Base-by-base conservation (phyloP, 2,888 invertebrate genomes). In the Stenodema calcarata region DNA sequence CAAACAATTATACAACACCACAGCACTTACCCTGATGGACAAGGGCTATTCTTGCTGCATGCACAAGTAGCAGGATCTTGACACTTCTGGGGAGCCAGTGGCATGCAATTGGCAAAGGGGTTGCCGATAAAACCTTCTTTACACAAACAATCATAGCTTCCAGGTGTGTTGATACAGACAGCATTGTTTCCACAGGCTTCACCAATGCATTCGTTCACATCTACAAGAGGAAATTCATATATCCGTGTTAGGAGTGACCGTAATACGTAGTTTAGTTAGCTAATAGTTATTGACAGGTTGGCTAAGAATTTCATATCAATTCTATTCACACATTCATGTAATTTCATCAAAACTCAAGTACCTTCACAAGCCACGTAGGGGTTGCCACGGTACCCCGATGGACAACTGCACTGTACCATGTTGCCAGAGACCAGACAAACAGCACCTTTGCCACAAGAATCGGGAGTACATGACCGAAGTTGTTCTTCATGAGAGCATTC, bases 131-230 rank as follows among this genome's bases (percentile, higher is more conserved):
- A 95, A 79, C 95, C 95, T 88, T 95, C 95, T 90, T 95, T 95
- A 90, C 98, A 98, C 62, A 95, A 94, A 91, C 98, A 98, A 90
- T 96, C 96, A 91, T 95, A 98, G 89, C 95, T 95, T 83, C 98
- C 98, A 16, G 95, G 94, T 0, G 96, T 96, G 91, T 98, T 98
- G 88, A 97, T 95, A 90, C 98, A 98, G 70, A 95, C 95, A 0
- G 98, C 97, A 91, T 96, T 96, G 90, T 94, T 93, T 9, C 96
- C 97, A 90, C 96, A 96, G 0, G 96, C 96, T 90, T 94, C 95
- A 35, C 94, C 94, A 87, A 92, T 93, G 90, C 97, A 97, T 91
- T 97, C 97, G 90, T 97, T 95, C 82, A 96, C 93, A 90, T 97
- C 92, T 92, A 88, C n/a, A 50, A 75, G n/a, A n/a, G n/a, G n/a